Base-by-base conservation (phyloP, 2,113 vertebrate genomes). In the Chamaetylas fuelleborni region DNA sequence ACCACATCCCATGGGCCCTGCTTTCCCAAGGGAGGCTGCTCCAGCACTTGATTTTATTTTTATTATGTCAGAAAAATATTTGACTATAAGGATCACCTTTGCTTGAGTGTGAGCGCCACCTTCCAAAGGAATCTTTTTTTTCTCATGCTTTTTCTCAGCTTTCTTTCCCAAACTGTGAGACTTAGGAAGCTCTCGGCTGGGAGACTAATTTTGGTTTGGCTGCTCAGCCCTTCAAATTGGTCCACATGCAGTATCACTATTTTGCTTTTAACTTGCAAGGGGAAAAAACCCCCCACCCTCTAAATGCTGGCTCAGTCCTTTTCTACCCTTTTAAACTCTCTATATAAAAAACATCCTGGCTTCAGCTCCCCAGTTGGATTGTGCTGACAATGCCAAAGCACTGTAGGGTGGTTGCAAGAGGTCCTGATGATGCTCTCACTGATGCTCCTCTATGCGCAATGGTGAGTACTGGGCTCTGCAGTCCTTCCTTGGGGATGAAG, bases 191-290 rank as follows among this genome's bases (percentile, higher is more conserved):
- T 98, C 98, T 99, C 98, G 98, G 98, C 98, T 92, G 58, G 95
- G 97, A 98, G 97, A 97, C 97, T 93, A 97, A 98, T 98, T 98
- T 98, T 98, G 98, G 98, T 99, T 99, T 99, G 99, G 98, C 98
- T 96, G 81, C 53, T 64, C 48, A 73, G 79, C 65, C 74, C 95
- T 98, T 98, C 85, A 96, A 94, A 95, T 97, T 88, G 97, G 90
- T 98, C 98, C 98, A 98, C 98, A 98, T 98, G 98, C 98, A 98
- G 97, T 98, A 97, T 98, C 98, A 98, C 99, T 99, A 98, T 98
- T 98, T 98, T 97, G 97, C 98, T 98, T 98, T 98, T 98, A 98
- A 97, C 97, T 98, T 98, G 98, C 97, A 98, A 88, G 70, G 84
- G 60, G 25, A 16, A 97, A 74, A 97, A 93, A 38, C 22, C 58